Evolutionary conservation across 2,113 vertebrate species (phyloP).

Genomic region (Mobula birostris): DNA sequence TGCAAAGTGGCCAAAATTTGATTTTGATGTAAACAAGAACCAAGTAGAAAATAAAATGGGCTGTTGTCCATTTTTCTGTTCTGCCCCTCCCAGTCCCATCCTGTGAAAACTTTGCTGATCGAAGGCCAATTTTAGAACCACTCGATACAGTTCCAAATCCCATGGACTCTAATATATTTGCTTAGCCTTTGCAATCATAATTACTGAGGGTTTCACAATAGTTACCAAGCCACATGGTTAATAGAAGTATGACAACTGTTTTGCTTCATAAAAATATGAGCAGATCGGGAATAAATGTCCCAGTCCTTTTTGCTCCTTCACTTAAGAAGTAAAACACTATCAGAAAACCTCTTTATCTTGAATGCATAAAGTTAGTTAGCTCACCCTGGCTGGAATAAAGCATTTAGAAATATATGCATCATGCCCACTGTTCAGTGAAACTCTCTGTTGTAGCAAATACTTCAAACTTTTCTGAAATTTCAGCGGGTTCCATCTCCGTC

Average conservation of each 20-base stretch:
- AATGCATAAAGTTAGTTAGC: background rate
- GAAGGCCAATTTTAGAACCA: background rate
- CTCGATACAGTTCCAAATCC: background rate
- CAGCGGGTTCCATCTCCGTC: no score
- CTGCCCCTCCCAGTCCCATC: no score
- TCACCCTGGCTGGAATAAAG: background rate
- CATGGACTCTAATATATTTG: background rate
- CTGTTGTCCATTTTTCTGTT: background rate
- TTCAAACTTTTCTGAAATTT: no score
- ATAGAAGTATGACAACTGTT: background rate
- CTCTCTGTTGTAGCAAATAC: no score
- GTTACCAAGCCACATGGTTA: background rate
- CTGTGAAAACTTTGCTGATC: no score
- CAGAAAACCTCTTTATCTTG: background rate
- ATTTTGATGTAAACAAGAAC: background rate
- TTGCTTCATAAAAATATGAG: background rate
- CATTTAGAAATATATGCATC: background rate
- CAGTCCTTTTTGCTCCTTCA: background rate
- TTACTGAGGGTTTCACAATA: background rate
- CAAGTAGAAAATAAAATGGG: background rate
- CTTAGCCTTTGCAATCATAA: background rate
- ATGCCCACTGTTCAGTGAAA: no score
- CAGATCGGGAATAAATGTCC: background rate
- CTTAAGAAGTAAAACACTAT: background rate
- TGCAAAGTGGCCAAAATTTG: background rate